Conservation (phyloP, 2,113 vertebrate genomes). For the Scolopax mira region DNA sequence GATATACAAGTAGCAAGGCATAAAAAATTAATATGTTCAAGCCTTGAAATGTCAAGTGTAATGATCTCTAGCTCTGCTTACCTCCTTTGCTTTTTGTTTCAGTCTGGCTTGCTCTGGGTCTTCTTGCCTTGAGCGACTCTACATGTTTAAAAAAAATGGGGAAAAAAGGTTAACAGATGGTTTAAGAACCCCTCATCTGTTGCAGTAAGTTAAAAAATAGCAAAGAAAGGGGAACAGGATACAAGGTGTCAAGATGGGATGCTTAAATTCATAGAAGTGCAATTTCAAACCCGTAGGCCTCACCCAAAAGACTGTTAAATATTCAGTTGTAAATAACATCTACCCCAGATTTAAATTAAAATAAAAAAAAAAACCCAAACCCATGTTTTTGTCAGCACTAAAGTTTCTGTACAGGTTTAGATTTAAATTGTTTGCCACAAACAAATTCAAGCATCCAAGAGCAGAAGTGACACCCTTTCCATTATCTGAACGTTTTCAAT, state of each 20-base stretch:
- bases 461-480: background rate
- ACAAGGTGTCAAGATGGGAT: conserved; percentile 82
- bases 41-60: conserved; percentile 96
- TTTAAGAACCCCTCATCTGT: conserved; percentile 86
- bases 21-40: conserved; percentile 93
- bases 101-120: conserved; percentile 91
- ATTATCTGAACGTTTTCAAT: background rate
- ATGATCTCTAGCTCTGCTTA: conserved; percentile 89
- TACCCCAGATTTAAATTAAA: conserved; percentile 67
- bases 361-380: background rate
- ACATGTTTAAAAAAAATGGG: conserved; percentile 67
- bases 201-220: conserved; percentile 78
- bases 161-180: conserved; percentile 91
- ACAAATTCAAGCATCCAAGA: background rate
- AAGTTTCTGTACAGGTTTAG: conserved; percentile 20
- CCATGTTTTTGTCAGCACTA: background rate
- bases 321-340: conserved; percentile 79
- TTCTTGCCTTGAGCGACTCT: conserved; percentile 93
- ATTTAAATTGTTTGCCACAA: background rate
- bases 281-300: conserved; percentile 75
- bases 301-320: conserved; percentile 82
- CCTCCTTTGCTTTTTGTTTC: conserved; percentile 96
- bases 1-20: conserved; percentile 93
- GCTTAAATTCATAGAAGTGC: conserved; percentile 79
- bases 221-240: conserved; percentile 78